These are phyloP conservation scores for Trypoxylus dichotomus DNA, from an alignment of 1,140 invertebrate genomes.

Conservation along the genomic window DNA sequence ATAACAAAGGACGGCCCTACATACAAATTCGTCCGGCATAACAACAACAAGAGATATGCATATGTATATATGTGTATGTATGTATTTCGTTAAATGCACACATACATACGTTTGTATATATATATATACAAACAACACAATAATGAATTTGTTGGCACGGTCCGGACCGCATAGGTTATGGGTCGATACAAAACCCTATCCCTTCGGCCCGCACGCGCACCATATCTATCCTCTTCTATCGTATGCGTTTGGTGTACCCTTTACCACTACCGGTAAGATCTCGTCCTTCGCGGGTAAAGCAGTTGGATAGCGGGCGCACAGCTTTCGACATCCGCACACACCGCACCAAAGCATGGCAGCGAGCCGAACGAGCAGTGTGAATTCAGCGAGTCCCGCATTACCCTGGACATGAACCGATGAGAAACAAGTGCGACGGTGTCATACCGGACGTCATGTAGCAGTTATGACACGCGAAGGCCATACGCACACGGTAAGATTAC, in stretches of 20 bases:
- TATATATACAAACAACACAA: constrained; percentile 36
- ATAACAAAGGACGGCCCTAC: constrained; percentile 44
- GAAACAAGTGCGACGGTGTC: constrained; percentile 6
- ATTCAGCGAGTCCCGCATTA: constrained; percentile 9
- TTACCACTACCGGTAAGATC: constrained; percentile 41
- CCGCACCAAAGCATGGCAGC: constrained; percentile 29
- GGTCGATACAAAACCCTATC: constrained; percentile 41
- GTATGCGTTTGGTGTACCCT: neutral
- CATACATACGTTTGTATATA: constrained; percentile 22
- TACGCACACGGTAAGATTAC: constrained; percentile 45
- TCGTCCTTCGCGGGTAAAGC: constrained; percentile 35
- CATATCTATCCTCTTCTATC: constrained; percentile 21
- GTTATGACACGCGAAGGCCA: constrained; percentile 47
- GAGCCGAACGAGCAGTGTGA: constrained; percentile 11
- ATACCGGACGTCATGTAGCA: constrained; percentile 30
- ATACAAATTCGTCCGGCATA: constrained; percentile 42
- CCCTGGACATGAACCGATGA: constrained; percentile 15
- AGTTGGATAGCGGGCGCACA: constrained; percentile 27
- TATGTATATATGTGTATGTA: neutral
- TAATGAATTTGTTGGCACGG: constrained; percentile 52
- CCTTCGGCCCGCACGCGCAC: constrained; percentile 45
- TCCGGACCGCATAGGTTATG: constrained; percentile 43
- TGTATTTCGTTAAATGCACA: constrained; percentile 30
- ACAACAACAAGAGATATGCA: constrained; percentile 11
- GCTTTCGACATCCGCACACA: constrained; percentile 11